A percentile compares a stretch with the other conserved stretches of the same genome.
phyloP scores from a whole-genome alignment of 2,888 invertebrate genomes.

The Furcula furcula region DNA sequence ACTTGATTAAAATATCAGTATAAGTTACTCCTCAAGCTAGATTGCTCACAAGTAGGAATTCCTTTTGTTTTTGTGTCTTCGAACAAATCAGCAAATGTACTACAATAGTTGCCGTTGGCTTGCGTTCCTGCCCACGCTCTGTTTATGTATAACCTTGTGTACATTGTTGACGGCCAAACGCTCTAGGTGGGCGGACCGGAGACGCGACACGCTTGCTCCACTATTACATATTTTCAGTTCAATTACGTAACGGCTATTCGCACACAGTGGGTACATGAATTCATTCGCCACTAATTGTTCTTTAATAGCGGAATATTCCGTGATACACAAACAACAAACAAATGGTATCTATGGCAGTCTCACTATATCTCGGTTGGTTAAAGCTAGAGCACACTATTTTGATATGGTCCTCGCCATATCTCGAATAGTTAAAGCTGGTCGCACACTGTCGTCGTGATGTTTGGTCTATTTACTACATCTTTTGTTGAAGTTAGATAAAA shows the following conservation, averaged over 20 bases:
- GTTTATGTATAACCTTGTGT: constrained; percentile 68
- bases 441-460: no score
- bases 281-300: constrained; percentile 10
- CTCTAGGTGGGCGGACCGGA: constrained; percentile 59
- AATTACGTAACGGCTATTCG: constrained; percentile 60
- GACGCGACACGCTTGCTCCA: constrained; percentile 44
- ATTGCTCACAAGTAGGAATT: no score
- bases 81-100: constrained; percentile 17
- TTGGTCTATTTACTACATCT: no score
- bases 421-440: no score
- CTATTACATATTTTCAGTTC: constrained; percentile 44
- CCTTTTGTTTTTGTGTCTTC: no score
- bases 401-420: no score
- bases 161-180: constrained; percentile 58
- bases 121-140: constrained; percentile 56
- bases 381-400: not conserved
- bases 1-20: no score
- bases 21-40: no score
- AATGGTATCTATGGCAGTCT: not conserved
- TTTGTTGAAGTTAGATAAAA: no score
- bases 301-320: constrained; percentile 8
- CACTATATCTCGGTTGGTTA: not conserved
- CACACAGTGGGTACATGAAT: constrained; percentile 20
- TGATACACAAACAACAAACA: constrained; percentile 4
- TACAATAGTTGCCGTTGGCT: constrained; percentile 41